A percentile compares a stretch with the other conserved stretches of the same genome.
These are phyloP conservation scores for Andrena trimmerana DNA, from an alignment of 2,888 invertebrate genomes.

Conservation along the genomic window DNA sequence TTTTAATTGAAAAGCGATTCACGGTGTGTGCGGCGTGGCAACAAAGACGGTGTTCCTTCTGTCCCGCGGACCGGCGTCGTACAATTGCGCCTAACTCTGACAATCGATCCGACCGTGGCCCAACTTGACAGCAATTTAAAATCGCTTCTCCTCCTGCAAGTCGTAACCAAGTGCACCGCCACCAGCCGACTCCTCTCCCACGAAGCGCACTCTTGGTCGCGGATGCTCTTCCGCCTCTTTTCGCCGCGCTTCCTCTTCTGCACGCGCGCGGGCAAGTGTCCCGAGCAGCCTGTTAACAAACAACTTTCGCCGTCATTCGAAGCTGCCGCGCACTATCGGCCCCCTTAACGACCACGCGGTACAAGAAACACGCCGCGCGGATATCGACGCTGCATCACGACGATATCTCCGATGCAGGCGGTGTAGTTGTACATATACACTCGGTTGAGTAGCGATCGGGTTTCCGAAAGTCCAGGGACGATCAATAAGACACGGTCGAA, in stretches of 20 bases:
- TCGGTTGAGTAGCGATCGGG: no score
- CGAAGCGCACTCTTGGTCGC: constrained; percentile 23
- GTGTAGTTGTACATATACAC: no score
- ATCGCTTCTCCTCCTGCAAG: constrained; percentile 68
- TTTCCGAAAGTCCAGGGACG: no score
- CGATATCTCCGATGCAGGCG: no score
- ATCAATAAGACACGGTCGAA: no score
- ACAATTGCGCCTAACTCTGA: constrained; percentile 80
- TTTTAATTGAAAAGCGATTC: constrained; percentile 48
- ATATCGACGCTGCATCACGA: no score
- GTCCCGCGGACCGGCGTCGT: constrained; percentile 44
- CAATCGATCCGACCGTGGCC: constrained; percentile 84
- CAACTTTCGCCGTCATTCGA: constrained; percentile 14
- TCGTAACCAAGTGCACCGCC: constrained; percentile 47
- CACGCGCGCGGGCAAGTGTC: not conserved
- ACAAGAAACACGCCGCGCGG: no score
- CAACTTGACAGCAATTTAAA: constrained; percentile 84
- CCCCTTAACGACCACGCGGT: not conserved
- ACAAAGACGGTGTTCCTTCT: constrained; percentile 50
- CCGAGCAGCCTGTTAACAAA: not conserved
- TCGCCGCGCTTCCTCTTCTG: not conserved
- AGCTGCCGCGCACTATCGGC: not conserved
- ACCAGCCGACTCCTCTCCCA: constrained; percentile 47
- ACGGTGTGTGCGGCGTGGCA: constrained; percentile 17
- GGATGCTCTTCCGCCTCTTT: constrained; percentile 38